A percentile compares a stretch with the other conserved stretches of the same genome.
Evolutionary conservation across 2,113 vertebrate genomes (phyloP).

Genomic region (Xyrauchen texanus): DNA sequence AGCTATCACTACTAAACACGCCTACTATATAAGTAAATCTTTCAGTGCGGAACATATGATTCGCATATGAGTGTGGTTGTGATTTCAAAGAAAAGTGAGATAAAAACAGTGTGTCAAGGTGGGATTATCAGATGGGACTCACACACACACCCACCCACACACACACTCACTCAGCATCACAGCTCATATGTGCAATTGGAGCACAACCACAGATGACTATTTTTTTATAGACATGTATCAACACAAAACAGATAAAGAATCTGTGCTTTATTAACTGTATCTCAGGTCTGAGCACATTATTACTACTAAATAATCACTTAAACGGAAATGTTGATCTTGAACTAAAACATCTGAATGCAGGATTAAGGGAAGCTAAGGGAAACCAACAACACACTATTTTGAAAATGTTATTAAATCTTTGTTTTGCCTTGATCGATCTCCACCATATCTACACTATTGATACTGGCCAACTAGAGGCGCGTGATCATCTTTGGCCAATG

Average conservation of each 20-base stretch:
- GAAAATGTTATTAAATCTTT: too few species aligned
- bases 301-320: too few species aligned
- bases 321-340: too few species aligned
- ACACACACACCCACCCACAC: not conserved
- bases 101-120: constrained; percentile 9
- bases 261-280: too few species aligned
- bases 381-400: not conserved
- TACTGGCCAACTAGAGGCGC: not conserved
- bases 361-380: too few species aligned
- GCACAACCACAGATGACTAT: too few species aligned
- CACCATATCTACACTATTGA: constrained; percentile 5
- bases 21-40: constrained; percentile 1
- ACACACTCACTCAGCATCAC: not conserved
- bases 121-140: constrained; percentile 22
- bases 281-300: too few species aligned
- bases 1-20: constrained; percentile 71
- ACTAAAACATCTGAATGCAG: too few species aligned
- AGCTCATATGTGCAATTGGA: not conserved
- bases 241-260: too few species aligned
- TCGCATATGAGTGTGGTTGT: not conserved
- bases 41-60: not conserved
- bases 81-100: constrained; percentile 3
- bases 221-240: too few species aligned
- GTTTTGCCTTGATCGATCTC: not conserved
- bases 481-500: constrained; percentile 26